These are phyloP conservation scores for Ictalurus furcatus DNA, from an alignment of 2,113 vertebrate species.

Conservation along the genomic window DNA sequence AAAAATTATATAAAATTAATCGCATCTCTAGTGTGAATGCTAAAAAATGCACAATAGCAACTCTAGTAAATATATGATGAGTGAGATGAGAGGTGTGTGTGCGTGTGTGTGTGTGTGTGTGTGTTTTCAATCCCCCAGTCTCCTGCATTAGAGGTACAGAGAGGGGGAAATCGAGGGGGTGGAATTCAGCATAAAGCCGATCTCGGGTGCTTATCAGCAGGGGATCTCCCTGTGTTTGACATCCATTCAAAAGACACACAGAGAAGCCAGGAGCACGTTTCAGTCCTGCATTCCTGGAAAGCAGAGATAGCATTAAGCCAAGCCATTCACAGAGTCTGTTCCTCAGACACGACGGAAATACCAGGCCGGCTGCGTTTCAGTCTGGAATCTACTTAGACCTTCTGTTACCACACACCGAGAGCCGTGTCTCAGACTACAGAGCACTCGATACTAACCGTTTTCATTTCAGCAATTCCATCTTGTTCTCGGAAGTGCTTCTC, in stretches of 20 bases:
- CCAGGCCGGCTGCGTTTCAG: neutral
- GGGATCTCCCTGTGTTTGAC: slow-evolving; percentile 23
- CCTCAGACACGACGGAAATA: neutral
- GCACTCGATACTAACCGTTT: neutral
- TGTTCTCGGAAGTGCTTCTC: neutral
- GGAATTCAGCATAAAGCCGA: slow-evolving; percentile 16
- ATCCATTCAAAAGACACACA: slow-evolving; percentile 17
- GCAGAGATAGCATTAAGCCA: slow-evolving; percentile 17
- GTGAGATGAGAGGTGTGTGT: neutral
- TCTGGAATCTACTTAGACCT: neutral
- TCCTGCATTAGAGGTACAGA: neutral
- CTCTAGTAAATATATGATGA: neutral
- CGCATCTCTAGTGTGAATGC: neutral
- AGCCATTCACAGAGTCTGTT: neutral
- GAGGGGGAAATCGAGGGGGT: neutral
- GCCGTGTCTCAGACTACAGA: neutral
- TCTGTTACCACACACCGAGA: neutral
- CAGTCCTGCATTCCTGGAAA: slow-evolving; percentile 17
- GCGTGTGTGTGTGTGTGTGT: neutral
- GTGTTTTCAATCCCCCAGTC: neutral
- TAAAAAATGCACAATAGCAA: neutral
- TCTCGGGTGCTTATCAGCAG: slow-evolving; percentile 39
- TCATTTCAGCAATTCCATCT: neutral
- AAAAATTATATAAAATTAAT: neutral
- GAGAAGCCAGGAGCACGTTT: slow-evolving; percentile 10